Evolutionary conservation across 2,113 vertebrate species (phyloP), one percentile per base, ranked within the genome.

Genomic region (Rissa tridactyla): DNA sequence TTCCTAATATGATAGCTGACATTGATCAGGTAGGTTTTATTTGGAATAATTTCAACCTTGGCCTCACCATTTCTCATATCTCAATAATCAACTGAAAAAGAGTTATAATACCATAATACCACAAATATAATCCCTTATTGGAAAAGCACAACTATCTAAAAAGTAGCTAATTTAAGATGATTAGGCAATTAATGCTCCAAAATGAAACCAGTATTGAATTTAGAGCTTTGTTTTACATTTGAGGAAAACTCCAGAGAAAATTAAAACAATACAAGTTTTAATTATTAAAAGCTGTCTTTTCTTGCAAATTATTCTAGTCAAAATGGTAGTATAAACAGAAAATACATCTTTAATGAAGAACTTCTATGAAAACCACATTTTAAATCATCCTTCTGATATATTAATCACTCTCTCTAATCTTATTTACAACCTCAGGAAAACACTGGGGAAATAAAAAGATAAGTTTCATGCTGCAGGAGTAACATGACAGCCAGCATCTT

Each of bases 201-300:
- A 96, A 92, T 92, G 44, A 96, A 93, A 97, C 91, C 71, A 94
- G 86, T 91, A 94, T 87, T 86, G 82, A 93, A 96, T 92, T 91
- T 95, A 87, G 70, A 97, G 89, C 52, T 95, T 95, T 88, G 94
- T 96, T 96, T 97, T 90, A 80, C 93, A 88, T 96, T 77, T 58
- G 88, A 97, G 93, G 73, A 94, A 92, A 81, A 92, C 94, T 90
- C 66, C 29, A 91, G 86, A 96, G 91, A 97, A 97, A 98, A 98
- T 95, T 95, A 94, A 97, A 97, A 94, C 83, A 97, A 94, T 72
- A 54, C 36, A 90, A 96, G 65, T 86, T 97, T 97, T 97, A 97
- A 97, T 95, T 96, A 97, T 96, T 96, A 92, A 97, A 96, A 96
- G 82, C 80, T 94, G 78, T 86, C 89, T 76, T 96, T 96, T 94